These are phyloP conservation scores for Drosophila ogumai DNA, from an alignment of 1,140 invertebrate species.

Conservation along the genomic window DNA sequence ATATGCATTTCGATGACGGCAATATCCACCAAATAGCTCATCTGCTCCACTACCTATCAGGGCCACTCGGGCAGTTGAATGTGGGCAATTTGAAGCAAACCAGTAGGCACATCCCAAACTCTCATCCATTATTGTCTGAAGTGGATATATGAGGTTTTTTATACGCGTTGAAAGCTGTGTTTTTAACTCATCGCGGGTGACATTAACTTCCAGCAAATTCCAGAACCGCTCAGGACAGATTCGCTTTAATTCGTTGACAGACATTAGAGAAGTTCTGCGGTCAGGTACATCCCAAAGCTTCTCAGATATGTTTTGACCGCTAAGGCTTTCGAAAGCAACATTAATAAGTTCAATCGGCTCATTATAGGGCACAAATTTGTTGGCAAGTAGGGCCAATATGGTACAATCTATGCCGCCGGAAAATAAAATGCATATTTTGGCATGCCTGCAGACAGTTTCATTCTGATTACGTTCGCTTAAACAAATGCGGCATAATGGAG, in stretches of 20 bases:
- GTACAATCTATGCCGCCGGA: slow-evolving; percentile 98
- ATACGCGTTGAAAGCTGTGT: slow-evolving; percentile 87
- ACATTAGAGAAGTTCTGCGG: slow-evolving; percentile 90
- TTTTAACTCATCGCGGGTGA: slow-evolving; percentile 89
- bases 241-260: slow-evolving; percentile 89
- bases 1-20: slow-evolving; percentile 92
- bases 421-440: slow-evolving; percentile 94
- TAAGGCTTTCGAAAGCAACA: slow-evolving; percentile 93
- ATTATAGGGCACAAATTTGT: slow-evolving; percentile 89
- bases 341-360: slow-evolving; percentile 97
- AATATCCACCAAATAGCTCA: slow-evolving; percentile 98
- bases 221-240: slow-evolving; percentile 89
- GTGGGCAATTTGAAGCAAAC: slow-evolving; percentile 94
- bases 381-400: slow-evolving; percentile 92
- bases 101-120: slow-evolving; percentile 97
- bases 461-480: slow-evolving; percentile 4
- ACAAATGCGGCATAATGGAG: slow-evolving; percentile 89
- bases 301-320: slow-evolving; percentile 14
- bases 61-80: slow-evolving; percentile 85
- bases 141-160: slow-evolving; percentile 92
- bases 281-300: slow-evolving; percentile 89
- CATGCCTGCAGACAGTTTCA: slow-evolving; percentile 87
- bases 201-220: slow-evolving; percentile 89
- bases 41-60: slow-evolving; percentile 95
- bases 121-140: slow-evolving; percentile 96